These are phyloP conservation scores for Serinus canaria DNA, from an alignment of 2,113 vertebrate species.

Conservation along the genomic window DNA sequence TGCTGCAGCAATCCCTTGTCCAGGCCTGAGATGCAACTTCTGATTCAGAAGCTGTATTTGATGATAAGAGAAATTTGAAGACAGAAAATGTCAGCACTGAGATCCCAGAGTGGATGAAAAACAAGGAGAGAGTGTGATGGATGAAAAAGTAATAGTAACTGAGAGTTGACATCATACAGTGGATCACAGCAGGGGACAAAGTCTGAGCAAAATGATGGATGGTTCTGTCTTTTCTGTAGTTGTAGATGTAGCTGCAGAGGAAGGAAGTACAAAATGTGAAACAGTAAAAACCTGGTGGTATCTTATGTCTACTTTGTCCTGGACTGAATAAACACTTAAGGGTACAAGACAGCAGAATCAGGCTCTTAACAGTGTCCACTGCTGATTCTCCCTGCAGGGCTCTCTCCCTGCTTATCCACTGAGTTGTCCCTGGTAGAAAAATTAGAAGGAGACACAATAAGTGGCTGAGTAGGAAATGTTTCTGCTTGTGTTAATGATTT, in stretches of 20 bases:
- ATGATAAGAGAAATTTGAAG: neutral
- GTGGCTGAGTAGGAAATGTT: neutral
- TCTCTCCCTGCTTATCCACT: neutral
- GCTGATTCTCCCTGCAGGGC: neutral
- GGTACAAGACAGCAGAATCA: neutral
- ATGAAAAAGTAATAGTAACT: constrained; percentile 27
- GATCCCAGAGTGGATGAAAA: neutral
- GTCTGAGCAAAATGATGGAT: constrained; percentile 26
- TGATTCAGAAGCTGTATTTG: neutral
- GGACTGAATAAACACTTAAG: neutral
- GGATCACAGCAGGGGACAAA: constrained; percentile 18
- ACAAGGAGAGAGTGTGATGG: constrained; percentile 15
- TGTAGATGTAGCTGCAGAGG: neutral
- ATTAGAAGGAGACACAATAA: neutral
- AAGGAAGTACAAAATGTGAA: constrained; percentile 9
- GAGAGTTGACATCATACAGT: neutral
- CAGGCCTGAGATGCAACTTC: neutral
- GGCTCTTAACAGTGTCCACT: neutral
- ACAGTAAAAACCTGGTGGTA: neutral
- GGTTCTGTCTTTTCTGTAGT: constrained; percentile 24
- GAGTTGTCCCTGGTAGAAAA: neutral
- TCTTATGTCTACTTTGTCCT: neutral
- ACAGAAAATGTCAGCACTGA: neutral
- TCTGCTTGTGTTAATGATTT: neutral
- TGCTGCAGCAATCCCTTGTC: neutral